Percentiles rank a stretch among this genome's conserved stretches.
Conservation (phyloP, 2,888 invertebrate species). For the Drosophila picticornis region DNA sequence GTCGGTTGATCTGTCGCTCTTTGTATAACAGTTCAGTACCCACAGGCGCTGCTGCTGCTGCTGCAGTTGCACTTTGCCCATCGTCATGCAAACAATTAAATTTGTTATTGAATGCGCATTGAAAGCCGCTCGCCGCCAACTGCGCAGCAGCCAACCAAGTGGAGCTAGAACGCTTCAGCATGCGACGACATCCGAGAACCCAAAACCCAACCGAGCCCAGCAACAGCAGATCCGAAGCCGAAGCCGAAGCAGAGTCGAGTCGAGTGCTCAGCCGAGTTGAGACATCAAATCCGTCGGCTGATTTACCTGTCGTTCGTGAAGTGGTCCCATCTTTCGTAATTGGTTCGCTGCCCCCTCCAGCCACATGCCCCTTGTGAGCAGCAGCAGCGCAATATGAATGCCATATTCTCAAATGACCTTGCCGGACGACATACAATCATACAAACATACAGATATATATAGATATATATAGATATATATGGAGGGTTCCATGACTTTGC, state of each 20-base stretch:
- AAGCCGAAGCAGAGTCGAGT: slow-evolving; percentile 11
- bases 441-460: slow-evolving; percentile 4
- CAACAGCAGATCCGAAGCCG: slow-evolving; percentile 7
- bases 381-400: slow-evolving; percentile 39
- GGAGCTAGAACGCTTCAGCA: slow-evolving; percentile 7
- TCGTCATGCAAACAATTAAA: slow-evolving; percentile 73
- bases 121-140: slow-evolving; percentile 48
- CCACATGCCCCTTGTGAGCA: not conserved
- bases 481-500: slow-evolving; percentile 34
- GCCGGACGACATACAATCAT: slow-evolving; percentile 22
- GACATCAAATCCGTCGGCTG: slow-evolving; percentile 31
- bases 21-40: not conserved
- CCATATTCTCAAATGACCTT: slow-evolving; percentile 48
- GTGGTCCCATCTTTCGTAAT: slow-evolving; percentile 58
- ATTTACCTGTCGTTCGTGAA: slow-evolving; percentile 44
- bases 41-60: not conserved
- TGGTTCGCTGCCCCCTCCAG: slow-evolving; percentile 12
- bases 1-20: not conserved
- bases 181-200: slow-evolving; percentile 6
- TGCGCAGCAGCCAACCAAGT: slow-evolving; percentile 42
- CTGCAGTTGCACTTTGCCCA: slow-evolving; percentile 61
- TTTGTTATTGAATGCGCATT: slow-evolving; percentile 73
- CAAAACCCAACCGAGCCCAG: slow-evolving; percentile 14
- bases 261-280: not conserved
- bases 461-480: not conserved